These are phyloP conservation scores for Pygocentrus nattereri DNA, from an alignment of 2,797 vertebrate genomes.

Conservation along the genomic window DNA sequence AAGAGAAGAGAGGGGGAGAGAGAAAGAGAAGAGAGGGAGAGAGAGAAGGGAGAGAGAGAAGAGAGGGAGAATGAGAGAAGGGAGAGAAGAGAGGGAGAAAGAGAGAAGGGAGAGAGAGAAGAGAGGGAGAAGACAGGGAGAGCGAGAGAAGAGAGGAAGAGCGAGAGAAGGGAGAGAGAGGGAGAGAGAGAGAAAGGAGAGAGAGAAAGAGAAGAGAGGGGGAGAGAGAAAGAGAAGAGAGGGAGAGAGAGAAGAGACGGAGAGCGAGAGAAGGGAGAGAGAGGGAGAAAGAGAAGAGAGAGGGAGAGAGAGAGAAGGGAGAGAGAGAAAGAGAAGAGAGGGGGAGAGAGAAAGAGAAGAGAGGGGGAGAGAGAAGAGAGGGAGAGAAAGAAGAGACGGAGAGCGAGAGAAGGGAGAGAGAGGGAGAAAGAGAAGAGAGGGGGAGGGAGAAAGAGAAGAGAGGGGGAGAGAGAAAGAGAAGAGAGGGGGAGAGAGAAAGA, in stretches of 20 bases:
- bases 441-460: too few species aligned
- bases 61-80: too few species aligned
- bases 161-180: not conserved
- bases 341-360: not conserved
- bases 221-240: constrained; percentile 14
- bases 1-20: too few species aligned
- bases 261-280: not conserved
- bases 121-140: constrained; percentile 7
- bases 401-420: not conserved
- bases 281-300: constrained; percentile 12
- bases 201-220: too few species aligned
- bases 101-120: constrained; percentile 3
- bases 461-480: constrained; percentile 7
- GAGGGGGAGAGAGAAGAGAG: constrained; percentile 11
- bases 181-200: not conserved
- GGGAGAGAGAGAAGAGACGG: not conserved
- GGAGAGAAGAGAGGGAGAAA: not conserved
- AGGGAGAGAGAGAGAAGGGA: too few species aligned
- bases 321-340: not conserved
- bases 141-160: constrained; percentile 11
- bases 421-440: constrained; percentile 9
- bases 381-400: not conserved
- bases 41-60: not conserved
- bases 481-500: constrained; percentile 14
- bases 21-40: not conserved